Evolutionary conservation across 2,113 vertebrate genomes (phyloP).

Genomic region (Alaudala cheleensis): DNA sequence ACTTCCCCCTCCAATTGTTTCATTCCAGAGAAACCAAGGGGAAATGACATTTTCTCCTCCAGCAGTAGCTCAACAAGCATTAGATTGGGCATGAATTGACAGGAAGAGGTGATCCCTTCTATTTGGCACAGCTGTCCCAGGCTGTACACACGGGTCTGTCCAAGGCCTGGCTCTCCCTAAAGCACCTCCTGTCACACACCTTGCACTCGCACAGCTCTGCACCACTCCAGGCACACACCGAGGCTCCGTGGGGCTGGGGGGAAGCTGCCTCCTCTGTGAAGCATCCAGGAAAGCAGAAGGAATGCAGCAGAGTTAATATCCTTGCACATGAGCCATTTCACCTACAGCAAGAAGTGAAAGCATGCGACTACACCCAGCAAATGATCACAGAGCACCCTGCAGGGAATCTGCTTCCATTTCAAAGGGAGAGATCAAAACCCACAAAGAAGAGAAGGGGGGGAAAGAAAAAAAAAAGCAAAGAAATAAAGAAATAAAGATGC

Average conservation of each 20-base stretch:
- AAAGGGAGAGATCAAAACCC: conserved; percentile 66
- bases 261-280: not conserved
- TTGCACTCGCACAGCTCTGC: not conserved
- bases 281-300: not conserved
- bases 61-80: not conserved
- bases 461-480: not conserved
- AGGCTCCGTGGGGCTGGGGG: not conserved
- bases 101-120: not conserved
- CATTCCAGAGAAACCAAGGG: not conserved
- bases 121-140: not conserved
- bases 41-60: conserved; percentile 2
- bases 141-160: not conserved
- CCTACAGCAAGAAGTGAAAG: conserved; percentile 63
- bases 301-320: conserved; percentile 52
- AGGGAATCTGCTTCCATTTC: conserved; percentile 64
- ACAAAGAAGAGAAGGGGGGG: not conserved
- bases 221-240: not conserved
- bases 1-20: not conserved
- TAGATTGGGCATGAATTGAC: not conserved
- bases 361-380: conserved; percentile 62
- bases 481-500: not conserved
- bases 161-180: not conserved
- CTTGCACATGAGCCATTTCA: conserved; percentile 60
- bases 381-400: conserved; percentile 55
- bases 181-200: not conserved